Base-by-base conservation (phyloP, 2,888 invertebrate genomes). In the Macrosiphum euphorbiae region DNA sequence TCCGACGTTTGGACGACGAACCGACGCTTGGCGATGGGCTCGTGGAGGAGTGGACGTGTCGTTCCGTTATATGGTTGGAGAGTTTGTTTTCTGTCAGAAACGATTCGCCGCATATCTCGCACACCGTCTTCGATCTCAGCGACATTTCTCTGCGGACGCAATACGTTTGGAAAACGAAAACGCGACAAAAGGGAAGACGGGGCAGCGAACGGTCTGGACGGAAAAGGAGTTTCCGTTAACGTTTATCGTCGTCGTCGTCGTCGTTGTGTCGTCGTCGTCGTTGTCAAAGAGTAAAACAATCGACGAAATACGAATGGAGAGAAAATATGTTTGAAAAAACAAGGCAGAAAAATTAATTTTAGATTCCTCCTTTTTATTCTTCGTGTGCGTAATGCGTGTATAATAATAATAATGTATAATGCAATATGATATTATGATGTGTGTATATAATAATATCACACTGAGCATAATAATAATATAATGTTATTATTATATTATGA, bases 81-180 rank as follows among this genome's bases (percentile, higher is more conserved):
- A 94, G n/a, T 90, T 94, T 94, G 61, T 94, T 94, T 41, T 94
- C 93, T 0, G 93, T 94, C 85, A 94, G 41, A 90, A 94, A 94
- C 35, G 93, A 94, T 35, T 94, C 93, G 11, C 93, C 93, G 28
- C 93, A 94, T 94, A 94, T 94, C 24, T 94, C 93, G 26, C 93
- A 94, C 26, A 94, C 93, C 20, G 93, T 94, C 50, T 94, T 94
- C 47, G 93, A 58, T 67, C 93, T 90, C 11, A 47, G 52, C 58
- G 93, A 94, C 93, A 92, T 92, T 24, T 7, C 35, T 78, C 78
- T 20, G 20, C 35, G 20, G 35, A 8, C 78, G 20, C 78, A 35
- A 35, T 78, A 20, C 78, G 78, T 41, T 44, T 28, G 13, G 20
- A 28, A n/a, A 35, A 13, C 11, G 41, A 55, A 55, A 55, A 28